Evolutionary conservation across 2,797 vertebrate genomes (phyloP).

Genomic region (Tachyglossus aculeatus): DNA sequence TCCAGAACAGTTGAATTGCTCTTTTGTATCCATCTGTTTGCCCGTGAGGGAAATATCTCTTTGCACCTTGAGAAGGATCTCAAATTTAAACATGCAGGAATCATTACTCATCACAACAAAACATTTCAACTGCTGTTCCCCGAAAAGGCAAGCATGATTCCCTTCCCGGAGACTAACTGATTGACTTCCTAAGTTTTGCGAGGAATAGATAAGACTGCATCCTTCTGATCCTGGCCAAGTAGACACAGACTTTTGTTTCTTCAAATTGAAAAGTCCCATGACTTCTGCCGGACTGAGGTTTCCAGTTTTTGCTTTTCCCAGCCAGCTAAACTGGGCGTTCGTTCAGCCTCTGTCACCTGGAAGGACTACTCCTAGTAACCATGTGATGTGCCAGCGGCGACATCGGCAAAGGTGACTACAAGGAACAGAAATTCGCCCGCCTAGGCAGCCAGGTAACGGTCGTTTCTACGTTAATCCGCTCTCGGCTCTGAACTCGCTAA

Average conservation of each 20-base stretch:
- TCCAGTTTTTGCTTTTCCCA: neutral
- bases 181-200: neutral
- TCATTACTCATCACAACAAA: too few species aligned
- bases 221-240: neutral
- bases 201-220: neutral
- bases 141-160: too few species aligned
- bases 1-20: too few species aligned
- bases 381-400: slow-evolving; percentile 64
- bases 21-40: too few species aligned
- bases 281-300: too few species aligned
- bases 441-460: slow-evolving; percentile 93
- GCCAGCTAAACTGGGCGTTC: too few species aligned
- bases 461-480: slow-evolving; percentile 93
- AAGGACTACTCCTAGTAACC: slow-evolving; percentile 40
- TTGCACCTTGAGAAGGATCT: too few species aligned
- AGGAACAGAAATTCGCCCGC: slow-evolving; percentile 89
- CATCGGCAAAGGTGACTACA: slow-evolving; percentile 83
- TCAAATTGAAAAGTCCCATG: neutral
- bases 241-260: neutral
- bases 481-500: slow-evolving; percentile 86
- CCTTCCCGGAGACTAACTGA: too few species aligned
- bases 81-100: too few species aligned
- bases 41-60: too few species aligned
- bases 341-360: too few species aligned
- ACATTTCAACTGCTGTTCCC: too few species aligned